A percentile compares a stretch with the other conserved stretches of the same genome.
Conservation (phyloP, 1,140 invertebrate genomes). For the Acromyrmex heyeri region DNA sequence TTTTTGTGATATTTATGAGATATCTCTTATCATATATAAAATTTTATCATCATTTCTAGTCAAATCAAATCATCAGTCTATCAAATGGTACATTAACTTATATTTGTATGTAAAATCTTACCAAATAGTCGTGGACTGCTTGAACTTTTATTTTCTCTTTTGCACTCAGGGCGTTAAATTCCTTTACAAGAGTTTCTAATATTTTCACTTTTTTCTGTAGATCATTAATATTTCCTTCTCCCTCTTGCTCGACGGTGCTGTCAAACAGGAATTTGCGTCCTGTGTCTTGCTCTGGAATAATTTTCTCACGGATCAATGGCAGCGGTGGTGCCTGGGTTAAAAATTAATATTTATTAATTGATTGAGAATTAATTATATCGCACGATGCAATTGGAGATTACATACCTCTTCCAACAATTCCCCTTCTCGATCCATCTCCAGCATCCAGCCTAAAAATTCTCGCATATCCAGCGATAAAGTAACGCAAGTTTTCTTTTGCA, state of each 20-base stretch:
- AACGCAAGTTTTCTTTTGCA: conserved; percentile 75
- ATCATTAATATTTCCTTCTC: conserved; percentile 47
- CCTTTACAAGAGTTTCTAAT: conserved; percentile 73
- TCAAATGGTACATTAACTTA: background rate
- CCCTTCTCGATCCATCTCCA: conserved; percentile 20
- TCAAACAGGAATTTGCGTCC: conserved; percentile 70
- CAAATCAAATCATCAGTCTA: background rate
- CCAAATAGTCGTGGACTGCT: conserved; percentile 77
- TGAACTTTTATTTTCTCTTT: conserved; percentile 76
- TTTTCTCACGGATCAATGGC: conserved; percentile 40
- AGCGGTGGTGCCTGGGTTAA: conserved; percentile 41
- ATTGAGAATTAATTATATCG: background rate
- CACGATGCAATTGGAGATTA: background rate
- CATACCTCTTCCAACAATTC: conserved; percentile 43
- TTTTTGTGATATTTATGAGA: background rate
- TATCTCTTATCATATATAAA: background rate
- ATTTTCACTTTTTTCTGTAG: conserved; percentile 72
- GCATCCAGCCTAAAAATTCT: conserved; percentile 77
- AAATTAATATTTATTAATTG: conserved; percentile 10
- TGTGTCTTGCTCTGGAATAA: background rate
- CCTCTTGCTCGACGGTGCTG: background rate
- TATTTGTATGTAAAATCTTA: conserved; percentile 34
- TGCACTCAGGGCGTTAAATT: conserved; percentile 70
- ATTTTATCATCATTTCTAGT: background rate
- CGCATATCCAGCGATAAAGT: conserved; percentile 70